Evolutionary conservation across 2,797 vertebrate species (phyloP), one percentile per base, ranked within the genome.

Genomic region (Helostoma temminkii): DNA sequence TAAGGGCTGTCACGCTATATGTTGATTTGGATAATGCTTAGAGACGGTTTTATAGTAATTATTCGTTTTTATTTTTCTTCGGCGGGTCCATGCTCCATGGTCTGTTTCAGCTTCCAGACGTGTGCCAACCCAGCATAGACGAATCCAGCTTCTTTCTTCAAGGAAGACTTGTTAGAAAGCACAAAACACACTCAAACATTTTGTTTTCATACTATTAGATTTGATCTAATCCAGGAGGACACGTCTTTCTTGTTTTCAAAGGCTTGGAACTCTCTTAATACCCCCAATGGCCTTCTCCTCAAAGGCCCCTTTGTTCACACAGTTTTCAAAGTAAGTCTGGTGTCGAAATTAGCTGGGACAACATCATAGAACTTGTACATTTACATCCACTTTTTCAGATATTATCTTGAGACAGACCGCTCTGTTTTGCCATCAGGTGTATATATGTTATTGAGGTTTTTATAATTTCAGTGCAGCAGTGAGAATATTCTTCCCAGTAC

Each of bases 71-170:
- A 16, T 77, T 11, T 54, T 41, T 59, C 26, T 11, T 39, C 43
- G 30, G 28, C 82, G 96, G 94, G 80, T 93, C 88, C 48, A 93
- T 89, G 16, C 94, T 92, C 62, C 85, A 89, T 0, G 94, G 93
- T 3, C 90, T 94, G 39, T 94, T 94, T 95, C 87, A 94, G 94
- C 55, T 95, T 95, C 83, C 94, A 96, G 49, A 94, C 93, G 91
- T 94, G 93, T 30, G 90, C 91, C 74, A 95, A 24, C 91, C 94
- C 60, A 93, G 91, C 82, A 89, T 90, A 89, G 92, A 94, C 0
- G 94, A 95, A 59, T 95, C 93, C 83, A 91, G 85, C 81, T 93
- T 94, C 85, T 94, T 95, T 69, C 93, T 94, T 18, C 80, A 88
- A 1, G 93, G 94, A 36, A 92, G 93, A 16, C 85, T 93, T 90